Conservation (phyloP, 2,113 vertebrate genomes). For the Felis chaus region DNA sequence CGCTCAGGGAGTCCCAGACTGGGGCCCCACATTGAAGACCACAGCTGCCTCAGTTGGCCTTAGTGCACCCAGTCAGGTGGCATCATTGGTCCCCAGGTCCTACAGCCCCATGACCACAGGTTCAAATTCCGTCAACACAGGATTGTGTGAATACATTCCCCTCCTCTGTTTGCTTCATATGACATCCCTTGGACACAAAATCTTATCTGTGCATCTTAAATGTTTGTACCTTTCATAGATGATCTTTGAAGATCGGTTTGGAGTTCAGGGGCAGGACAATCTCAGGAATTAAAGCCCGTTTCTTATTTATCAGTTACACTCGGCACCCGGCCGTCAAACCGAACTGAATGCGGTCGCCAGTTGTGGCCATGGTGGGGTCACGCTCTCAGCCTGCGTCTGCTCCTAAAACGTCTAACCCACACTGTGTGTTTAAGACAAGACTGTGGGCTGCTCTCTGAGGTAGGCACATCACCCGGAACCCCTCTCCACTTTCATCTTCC, state of each 20-base stretch:
- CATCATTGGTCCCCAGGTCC: background rate
- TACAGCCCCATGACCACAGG: accelerated
- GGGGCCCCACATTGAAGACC: background rate
- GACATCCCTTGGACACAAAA: background rate
- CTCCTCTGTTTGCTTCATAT: background rate
- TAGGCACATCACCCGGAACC: background rate
- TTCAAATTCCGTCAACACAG: background rate
- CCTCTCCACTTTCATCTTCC: background rate
- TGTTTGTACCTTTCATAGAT: background rate
- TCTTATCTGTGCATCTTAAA: background rate
- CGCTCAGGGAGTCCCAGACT: background rate
- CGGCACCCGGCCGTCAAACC: background rate
- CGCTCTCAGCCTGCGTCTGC: background rate
- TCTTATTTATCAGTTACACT: background rate
- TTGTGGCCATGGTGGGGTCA: background rate
- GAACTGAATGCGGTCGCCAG: accelerated
- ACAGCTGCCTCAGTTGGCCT: background rate
- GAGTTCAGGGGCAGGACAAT: background rate
- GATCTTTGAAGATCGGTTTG: background rate
- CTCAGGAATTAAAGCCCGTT: background rate
- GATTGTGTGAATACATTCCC: too few relatives aligned
- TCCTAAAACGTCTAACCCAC: background rate
- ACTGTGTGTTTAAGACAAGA: background rate
- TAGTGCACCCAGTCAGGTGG: background rate
- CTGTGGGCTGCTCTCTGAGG: too few relatives aligned